Conservation (phyloP, 2,113 vertebrate genomes). For the Menura novaehollandiae region DNA sequence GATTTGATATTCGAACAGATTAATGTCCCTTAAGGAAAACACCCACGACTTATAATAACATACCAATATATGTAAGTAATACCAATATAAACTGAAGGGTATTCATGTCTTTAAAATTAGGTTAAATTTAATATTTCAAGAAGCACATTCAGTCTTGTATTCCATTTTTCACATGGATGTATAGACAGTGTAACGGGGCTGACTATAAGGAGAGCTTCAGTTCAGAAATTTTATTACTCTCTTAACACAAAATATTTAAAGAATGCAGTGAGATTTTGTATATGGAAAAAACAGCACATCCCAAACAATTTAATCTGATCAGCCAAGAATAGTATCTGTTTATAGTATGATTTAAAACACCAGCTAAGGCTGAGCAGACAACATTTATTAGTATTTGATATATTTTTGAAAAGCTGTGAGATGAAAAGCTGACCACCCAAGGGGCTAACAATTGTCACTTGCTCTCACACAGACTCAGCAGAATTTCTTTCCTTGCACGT, state of each 20-base stretch:
- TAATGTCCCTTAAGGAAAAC: neutral
- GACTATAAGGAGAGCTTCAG: neutral
- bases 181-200: neutral
- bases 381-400: neutral
- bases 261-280: neutral
- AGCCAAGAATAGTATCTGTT: slow-evolving; percentile 2
- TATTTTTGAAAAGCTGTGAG: neutral
- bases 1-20: neutral
- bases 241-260: neutral
- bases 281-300: neutral
- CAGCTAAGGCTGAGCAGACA: neutral
- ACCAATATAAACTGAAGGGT: neutral
- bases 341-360: neutral
- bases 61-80: neutral
- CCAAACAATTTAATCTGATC: neutral
- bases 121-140: neutral
- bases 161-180: neutral
- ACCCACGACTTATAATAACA: neutral
- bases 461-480: neutral
- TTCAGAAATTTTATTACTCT: neutral
- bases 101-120: neutral
- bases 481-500: neutral
- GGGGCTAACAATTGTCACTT: neutral
- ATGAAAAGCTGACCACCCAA: neutral
- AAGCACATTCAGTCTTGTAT: neutral